A percentile compares a stretch with the other conserved stretches of the same genome.
Evolutionary conservation across 2,888 invertebrate species (phyloP).

Genomic region (Oscheius myriophilus): DNA sequence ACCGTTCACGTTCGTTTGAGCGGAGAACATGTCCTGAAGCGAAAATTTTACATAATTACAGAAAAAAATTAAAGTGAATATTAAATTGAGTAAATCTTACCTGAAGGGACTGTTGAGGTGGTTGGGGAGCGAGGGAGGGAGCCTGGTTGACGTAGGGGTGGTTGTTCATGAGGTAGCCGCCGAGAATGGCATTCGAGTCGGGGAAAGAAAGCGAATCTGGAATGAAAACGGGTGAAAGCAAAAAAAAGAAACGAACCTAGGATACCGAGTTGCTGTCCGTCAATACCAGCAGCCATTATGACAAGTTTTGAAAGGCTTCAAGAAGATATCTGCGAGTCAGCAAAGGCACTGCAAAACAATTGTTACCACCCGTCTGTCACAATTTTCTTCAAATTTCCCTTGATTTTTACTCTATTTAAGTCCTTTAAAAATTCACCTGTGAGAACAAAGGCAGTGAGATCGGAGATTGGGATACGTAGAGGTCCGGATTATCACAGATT

Average conservation of each 20-base stretch:
- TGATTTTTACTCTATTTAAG: no score
- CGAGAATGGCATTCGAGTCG: conserved; percentile 43
- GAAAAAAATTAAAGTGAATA: neutral
- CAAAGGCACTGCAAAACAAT: conserved; percentile 26
- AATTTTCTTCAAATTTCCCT: no score
- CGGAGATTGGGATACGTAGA: conserved; percentile 22
- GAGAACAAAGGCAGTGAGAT: conserved; percentile 30
- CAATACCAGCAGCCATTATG: conserved; percentile 40
- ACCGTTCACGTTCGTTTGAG: conserved; percentile 16
- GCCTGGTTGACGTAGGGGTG: conserved; percentile 18
- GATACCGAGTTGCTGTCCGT: conserved; percentile 50
- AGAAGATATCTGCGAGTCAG: conserved; percentile 18
- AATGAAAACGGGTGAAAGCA: neutral
- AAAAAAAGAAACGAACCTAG: conserved; percentile 36
- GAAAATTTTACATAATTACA: neutral
- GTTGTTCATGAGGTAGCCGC: conserved; percentile 34
- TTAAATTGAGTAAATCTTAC: neutral
- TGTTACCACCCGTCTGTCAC: no score
- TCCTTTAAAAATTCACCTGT: conserved; percentile 11
- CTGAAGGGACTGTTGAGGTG: conserved; percentile 29
- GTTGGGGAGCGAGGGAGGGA: conserved; percentile 10
- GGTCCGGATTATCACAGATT: conserved; percentile 27
- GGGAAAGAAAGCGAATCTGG: conserved; percentile 45
- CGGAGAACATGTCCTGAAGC: conserved; percentile 49
- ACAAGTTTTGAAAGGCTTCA: conserved; percentile 24